phyloP scores from a whole-genome alignment of 2,888 invertebrate species.

The Pocota personata region DNA sequence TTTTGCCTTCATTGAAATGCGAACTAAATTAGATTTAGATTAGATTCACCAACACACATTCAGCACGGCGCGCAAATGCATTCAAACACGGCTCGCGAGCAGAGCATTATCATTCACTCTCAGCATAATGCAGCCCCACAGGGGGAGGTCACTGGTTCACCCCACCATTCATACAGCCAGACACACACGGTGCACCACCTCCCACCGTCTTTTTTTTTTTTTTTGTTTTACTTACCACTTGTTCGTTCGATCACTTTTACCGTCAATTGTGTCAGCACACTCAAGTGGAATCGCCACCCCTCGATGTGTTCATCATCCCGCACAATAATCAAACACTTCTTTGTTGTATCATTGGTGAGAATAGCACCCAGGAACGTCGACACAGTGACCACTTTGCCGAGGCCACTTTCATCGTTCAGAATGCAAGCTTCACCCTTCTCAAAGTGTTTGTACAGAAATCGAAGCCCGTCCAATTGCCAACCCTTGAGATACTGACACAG shows the following conservation, averaged over 20 bases:
- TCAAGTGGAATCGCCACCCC: conserved; percentile 81
- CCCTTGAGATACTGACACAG: conserved; percentile 79
- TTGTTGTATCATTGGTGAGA: conserved; percentile 71
- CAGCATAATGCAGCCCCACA: conserved; percentile 16
- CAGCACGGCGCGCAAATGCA: conserved; percentile 14
- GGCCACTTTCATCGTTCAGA: conserved; percentile 81
- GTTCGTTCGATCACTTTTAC: conserved; percentile 77
- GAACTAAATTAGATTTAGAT: background rate
- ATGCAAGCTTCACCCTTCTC: conserved; percentile 79
- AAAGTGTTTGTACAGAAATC: conserved; percentile 79
- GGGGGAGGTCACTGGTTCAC: conserved; percentile 10
- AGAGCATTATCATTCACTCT: background rate
- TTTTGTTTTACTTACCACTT: conserved; percentile 67
- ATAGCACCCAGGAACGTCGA: conserved; percentile 77
- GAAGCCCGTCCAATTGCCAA: conserved; percentile 80
- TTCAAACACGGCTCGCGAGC: background rate
- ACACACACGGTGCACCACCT: background rate
- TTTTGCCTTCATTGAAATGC: conserved; percentile 16
- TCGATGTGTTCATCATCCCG: conserved; percentile 78
- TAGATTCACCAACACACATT: conserved; percentile 16
- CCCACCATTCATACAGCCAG: background rate
- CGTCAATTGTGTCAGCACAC: conserved; percentile 77
- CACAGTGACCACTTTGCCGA: conserved; percentile 80
- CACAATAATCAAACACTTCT: conserved; percentile 79
- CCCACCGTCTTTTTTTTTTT: background rate